Conservation (phyloP, 2,113 vertebrate species). For the Datnioides undecimradiatus region DNA sequence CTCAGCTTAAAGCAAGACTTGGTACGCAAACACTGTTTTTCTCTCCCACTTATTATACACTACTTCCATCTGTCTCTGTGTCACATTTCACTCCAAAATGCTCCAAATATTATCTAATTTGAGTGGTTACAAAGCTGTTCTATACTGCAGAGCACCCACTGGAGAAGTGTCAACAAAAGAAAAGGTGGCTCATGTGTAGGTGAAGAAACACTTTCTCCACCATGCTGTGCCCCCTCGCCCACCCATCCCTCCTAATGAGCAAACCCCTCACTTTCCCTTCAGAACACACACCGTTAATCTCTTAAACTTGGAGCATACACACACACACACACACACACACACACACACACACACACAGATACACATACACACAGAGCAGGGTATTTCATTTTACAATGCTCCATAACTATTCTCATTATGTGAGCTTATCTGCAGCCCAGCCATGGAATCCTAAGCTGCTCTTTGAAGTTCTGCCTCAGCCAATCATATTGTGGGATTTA, state of each 20-base stretch:
- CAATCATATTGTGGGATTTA: slow-evolving; percentile 63
- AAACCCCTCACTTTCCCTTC: slow-evolving; percentile 28
- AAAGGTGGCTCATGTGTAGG: slow-evolving; percentile 27
- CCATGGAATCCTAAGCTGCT: slow-evolving; percentile 72
- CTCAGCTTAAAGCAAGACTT: slow-evolving; percentile 6
- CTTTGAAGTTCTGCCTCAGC: slow-evolving; percentile 74
- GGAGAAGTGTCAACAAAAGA: slow-evolving; percentile 19
- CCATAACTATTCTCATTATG: slow-evolving; percentile 75
- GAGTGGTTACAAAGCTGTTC: not conserved
- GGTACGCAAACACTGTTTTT: not conserved
- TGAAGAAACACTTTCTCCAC: slow-evolving; percentile 17
- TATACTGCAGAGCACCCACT: not conserved
- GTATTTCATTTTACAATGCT: slow-evolving; percentile 70
- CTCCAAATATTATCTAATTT: not conserved
- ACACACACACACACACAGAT: slow-evolving; percentile 13
- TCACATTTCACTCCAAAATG: not conserved
- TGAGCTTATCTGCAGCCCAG: slow-evolving; percentile 74
- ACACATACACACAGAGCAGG: not conserved
- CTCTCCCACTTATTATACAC: not conserved
- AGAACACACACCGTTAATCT: slow-evolving; percentile 56
- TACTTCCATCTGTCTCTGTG: not conserved
- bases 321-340: slow-evolving; percentile 19
- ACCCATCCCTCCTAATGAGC: slow-evolving; percentile 28
- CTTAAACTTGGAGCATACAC: slow-evolving; percentile 12
- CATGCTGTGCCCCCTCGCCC: slow-evolving; percentile 13